Conservation (phyloP, 2,888 invertebrate species). For the Troglohyphantes excavatus region DNA sequence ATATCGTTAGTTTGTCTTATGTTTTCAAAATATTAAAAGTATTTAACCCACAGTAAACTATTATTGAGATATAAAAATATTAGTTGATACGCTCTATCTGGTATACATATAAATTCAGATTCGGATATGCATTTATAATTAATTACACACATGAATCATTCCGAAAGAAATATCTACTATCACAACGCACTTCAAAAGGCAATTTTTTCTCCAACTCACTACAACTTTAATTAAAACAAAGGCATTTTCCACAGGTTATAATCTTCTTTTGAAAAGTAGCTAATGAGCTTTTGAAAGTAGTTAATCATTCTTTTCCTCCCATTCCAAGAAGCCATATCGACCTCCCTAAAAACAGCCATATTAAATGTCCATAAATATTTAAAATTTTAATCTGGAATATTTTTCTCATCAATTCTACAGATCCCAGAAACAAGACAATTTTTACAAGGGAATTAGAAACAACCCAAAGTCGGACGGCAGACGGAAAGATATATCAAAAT, state of each 20-base stretch:
- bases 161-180: neutral
- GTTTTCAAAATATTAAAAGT: no score
- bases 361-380: slow-evolving; percentile 1
- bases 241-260: neutral
- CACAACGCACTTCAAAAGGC: neutral
- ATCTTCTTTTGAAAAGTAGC: neutral
- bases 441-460: no score
- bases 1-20: no score
- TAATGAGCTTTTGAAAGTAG: neutral
- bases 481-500: no score
- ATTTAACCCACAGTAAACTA: no score
- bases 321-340: neutral
- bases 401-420: neutral
- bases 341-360: neutral
- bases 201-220: neutral
- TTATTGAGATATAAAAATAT: no score
- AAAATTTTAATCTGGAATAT: slow-evolving; percentile 1
- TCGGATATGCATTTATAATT: no score
- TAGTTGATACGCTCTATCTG: no score
- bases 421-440: no score
- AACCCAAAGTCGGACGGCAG: no score
- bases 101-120: no score
- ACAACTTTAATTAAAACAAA: neutral
- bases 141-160: no score
- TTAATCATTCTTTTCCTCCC: neutral